These are phyloP conservation scores for Anthonomus grandis DNA, from an alignment of 1,140 invertebrate genomes.

Conservation along the genomic window DNA sequence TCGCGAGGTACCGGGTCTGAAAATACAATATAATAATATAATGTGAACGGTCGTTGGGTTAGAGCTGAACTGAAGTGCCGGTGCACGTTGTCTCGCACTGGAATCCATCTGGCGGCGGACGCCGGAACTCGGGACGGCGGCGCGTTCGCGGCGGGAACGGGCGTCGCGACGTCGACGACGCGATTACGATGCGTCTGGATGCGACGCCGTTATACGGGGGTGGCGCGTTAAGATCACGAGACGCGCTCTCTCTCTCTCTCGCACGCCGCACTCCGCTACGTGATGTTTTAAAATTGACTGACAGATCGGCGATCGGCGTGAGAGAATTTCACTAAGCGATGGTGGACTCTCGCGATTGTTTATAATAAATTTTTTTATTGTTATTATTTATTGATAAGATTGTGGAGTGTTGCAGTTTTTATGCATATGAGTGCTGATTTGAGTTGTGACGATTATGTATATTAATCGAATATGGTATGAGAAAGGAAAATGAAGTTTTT, in stretches of 20 bases:
- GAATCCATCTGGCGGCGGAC: conserved; percentile 41
- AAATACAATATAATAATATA: no score
- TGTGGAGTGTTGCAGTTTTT: no score
- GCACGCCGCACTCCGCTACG: neutral
- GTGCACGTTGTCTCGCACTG: conserved; percentile 26
- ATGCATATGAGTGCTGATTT: no score
- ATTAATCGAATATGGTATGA: no score
- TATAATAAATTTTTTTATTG: no score
- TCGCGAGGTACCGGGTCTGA: conserved; percentile 21
- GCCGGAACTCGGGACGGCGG: conserved; percentile 30
- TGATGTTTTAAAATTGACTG: no score
- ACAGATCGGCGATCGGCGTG: no score
- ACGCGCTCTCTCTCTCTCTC: neutral
- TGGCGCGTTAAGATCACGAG: neutral
- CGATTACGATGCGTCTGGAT: conserved; percentile 10
- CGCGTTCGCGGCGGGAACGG: conserved; percentile 14
- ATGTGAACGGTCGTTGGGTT: conserved; percentile 39
- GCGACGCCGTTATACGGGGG: neutral
- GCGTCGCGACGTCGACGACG: conserved; percentile 1
- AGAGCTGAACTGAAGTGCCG: conserved; percentile 44
- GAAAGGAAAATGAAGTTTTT: no score
- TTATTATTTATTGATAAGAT: no score
- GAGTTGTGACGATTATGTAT: no score
- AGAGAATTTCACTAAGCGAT: no score
- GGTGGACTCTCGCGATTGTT: no score